Evolutionary conservation across 2,113 vertebrate genomes (phyloP).

Genomic region (Caranx ignobilis): DNA sequence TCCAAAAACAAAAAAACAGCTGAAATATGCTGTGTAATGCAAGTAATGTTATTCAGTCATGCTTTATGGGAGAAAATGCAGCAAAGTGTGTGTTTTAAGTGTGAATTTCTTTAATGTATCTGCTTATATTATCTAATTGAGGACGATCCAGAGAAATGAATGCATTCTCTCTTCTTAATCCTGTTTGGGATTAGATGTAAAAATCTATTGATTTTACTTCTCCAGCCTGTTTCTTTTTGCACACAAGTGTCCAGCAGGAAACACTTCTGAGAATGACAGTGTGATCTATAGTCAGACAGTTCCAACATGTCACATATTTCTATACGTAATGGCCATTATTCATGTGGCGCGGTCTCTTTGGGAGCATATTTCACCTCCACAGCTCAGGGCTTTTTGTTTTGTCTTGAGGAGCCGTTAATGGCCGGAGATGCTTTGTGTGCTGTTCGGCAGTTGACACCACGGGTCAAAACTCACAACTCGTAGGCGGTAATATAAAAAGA

Average conservation of each 20-base stretch:
- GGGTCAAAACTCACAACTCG: slow-evolving; percentile 68
- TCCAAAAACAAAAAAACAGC: slow-evolving; percentile 15
- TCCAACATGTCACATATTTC: slow-evolving; percentile 2
- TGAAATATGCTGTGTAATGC: slow-evolving; percentile 54
- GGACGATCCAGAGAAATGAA: slow-evolving; percentile 14
- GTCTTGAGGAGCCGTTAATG: slow-evolving; percentile 27
- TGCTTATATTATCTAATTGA: slow-evolving; percentile 9
- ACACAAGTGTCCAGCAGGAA: slow-evolving; percentile 6
- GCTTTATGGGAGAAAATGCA: not conserved
- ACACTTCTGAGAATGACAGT: not conserved
- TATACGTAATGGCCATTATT: slow-evolving; percentile 26
- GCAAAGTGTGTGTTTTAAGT: slow-evolving; percentile 31
- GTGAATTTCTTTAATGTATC: slow-evolving; percentile 27
- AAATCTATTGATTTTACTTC: slow-evolving; percentile 18
- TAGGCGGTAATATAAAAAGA: slow-evolving; percentile 51
- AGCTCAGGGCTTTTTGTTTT: slow-evolving; percentile 45
- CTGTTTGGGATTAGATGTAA: not conserved
- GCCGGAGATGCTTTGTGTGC: slow-evolving; percentile 49
- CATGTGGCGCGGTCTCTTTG: slow-evolving; percentile 16
- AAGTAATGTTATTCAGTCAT: slow-evolving; percentile 48
- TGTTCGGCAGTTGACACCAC: slow-evolving; percentile 52
- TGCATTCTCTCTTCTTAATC: not conserved
- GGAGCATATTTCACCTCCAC: slow-evolving; percentile 33
- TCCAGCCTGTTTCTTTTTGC: slow-evolving; percentile 2
- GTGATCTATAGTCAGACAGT: not conserved